Conservation (phyloP, 2,797 vertebrate species). For the Gallirallus australis region DNA sequence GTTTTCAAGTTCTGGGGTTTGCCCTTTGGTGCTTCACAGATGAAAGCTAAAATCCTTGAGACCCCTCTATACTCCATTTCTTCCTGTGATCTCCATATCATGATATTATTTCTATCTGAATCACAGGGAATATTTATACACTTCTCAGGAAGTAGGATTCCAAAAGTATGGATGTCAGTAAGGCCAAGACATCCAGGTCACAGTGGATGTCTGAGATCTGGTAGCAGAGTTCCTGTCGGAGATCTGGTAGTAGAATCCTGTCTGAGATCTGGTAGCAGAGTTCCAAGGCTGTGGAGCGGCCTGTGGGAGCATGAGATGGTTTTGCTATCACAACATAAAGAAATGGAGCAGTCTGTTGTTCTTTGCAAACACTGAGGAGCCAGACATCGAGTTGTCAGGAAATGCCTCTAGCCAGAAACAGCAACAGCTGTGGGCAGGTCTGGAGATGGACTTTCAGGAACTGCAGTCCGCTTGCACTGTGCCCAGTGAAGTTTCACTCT, state of each 20-base stretch:
- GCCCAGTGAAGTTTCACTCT: background rate
- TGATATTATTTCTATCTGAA: background rate
- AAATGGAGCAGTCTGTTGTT: background rate
- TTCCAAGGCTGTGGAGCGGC: background rate
- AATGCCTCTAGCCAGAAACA: background rate
- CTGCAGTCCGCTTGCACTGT: rapidly evolving
- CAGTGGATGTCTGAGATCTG: background rate
- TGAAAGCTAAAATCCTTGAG: background rate
- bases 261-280: background rate
- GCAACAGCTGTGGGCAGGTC: background rate
- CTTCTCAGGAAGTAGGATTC: background rate
- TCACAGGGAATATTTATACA: background rate
- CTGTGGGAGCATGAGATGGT: background rate
- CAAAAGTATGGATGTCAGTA: background rate
- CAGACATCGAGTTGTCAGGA: background rate
- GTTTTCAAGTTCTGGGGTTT: background rate
- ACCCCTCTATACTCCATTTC: background rate
- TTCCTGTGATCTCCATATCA: background rate
- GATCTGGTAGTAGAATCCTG: rapidly evolving
- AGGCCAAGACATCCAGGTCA: background rate
- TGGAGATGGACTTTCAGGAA: background rate
- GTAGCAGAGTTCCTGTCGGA: background rate
- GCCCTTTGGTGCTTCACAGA: background rate
- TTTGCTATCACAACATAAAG: background rate
- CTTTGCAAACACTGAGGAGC: background rate